These are phyloP conservation scores for Thaleichthys pacificus DNA, from an alignment of 2,797 vertebrate species.

Conservation along the genomic window DNA sequence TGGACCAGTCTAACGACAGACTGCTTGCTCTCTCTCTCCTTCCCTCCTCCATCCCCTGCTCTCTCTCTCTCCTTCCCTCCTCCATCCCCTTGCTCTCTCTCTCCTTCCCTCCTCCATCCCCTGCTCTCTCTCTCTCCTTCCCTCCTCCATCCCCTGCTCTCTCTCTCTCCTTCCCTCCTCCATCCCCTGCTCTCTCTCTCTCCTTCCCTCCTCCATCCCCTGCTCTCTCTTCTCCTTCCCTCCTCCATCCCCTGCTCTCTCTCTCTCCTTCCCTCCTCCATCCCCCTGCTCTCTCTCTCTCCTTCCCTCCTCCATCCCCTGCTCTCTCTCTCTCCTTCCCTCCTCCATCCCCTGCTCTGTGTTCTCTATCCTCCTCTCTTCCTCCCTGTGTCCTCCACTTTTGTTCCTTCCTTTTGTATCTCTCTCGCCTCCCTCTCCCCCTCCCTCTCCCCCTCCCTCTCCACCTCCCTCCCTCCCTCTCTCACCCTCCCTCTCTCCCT, in stretches of 20 bases:
- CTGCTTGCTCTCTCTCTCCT: too few species aligned
- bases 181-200: conserved; percentile 18
- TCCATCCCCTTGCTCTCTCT: too few species aligned
- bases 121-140: neutral
- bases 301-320: conserved; percentile 37
- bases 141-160: neutral
- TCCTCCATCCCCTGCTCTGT: neutral
- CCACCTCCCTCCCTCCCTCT: neutral
- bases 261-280: neutral
- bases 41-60: too few species aligned
- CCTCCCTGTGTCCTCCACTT: neutral
- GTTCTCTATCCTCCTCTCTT: neutral
- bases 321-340: conserved; percentile 10
- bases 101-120: too few species aligned
- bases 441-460: neutral
- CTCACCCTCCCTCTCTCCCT: neutral
- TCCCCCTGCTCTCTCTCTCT: conserved; percentile 3
- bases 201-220: neutral
- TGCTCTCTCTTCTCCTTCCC: conserved; percentile 23
- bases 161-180: neutral
- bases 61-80: neutral
- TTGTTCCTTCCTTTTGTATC: neutral
- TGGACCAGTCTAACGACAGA: too few species aligned
- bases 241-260: neutral
- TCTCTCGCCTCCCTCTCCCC: neutral